These are phyloP conservation scores for human (Homo sapiens) DNA, from an alignment of 2,113 vertebrate genomes.

Conservation along the genomic window GRCh38 chr9:28101501-28102000, in stretches of 20 bases:
- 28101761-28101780: not conserved
- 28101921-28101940: constrained; percentile 72
- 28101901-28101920: constrained; percentile 79
- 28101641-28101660: constrained; percentile 68
- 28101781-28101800: not conserved
- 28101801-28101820: constrained; percentile 44
- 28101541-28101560: constrained; percentile 75
- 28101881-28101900: constrained; percentile 70
- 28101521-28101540: constrained; percentile 73
- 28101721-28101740: not conserved
- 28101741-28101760: not conserved
- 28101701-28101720: constrained; percentile 25
- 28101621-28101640: constrained; percentile 71
- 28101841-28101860: constrained; percentile 66
- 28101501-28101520: constrained; percentile 64
- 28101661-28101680: constrained; percentile 47
- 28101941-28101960: constrained; percentile 71
- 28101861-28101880: constrained; percentile 74
- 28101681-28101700: constrained; percentile 24
- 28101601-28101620: constrained; percentile 74
- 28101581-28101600: constrained; percentile 57
- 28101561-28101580: constrained; percentile 69
- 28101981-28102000: constrained; percentile 64
- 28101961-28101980: constrained; percentile 45
- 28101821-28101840: constrained; percentile 51